phyloP scores from a whole-genome alignment of 2,113 vertebrate species.

The Triplophysa dalaica region DNA sequence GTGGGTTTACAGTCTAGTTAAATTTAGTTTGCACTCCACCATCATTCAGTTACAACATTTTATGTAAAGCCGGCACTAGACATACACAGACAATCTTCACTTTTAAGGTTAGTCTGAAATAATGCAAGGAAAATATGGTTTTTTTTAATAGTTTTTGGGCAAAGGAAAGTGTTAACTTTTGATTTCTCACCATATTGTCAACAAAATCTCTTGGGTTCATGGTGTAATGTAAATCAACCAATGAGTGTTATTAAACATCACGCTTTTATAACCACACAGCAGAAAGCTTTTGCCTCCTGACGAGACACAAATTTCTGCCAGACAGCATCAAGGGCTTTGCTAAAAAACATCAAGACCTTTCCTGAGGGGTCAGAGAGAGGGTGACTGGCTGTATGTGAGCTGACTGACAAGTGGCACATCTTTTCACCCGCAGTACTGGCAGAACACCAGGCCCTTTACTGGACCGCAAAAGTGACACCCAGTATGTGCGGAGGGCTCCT shows the following conservation, averaged over 20 bases:
- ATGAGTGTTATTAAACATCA: not conserved
- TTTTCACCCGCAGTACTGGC: constrained; percentile 56
- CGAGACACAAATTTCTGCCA: constrained; percentile 5
- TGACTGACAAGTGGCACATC: constrained; percentile 52
- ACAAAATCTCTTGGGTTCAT: constrained; percentile 4
- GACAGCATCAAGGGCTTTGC: constrained; percentile 50
- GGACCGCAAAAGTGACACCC: constrained; percentile 38
- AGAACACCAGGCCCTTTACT: constrained; percentile 25
- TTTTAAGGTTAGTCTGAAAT: no score
- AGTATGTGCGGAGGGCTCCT: constrained; percentile 48
- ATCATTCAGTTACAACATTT: no score
- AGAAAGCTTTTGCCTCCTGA: not conserved
- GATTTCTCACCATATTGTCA: not conserved
- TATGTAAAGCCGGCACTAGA: no score
- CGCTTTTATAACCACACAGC: not conserved
- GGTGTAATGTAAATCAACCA: not conserved
- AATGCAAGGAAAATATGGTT: not conserved
- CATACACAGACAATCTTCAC: no score
- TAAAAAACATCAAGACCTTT: constrained; percentile 62
- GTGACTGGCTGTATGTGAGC: constrained; percentile 52
- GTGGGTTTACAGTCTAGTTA: not conserved
- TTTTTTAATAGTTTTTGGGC: no score
- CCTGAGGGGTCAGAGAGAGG: constrained; percentile 47
- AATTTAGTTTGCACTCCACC: not conserved
- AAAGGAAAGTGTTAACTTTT: not conserved